Evolutionary conservation across 2,888 invertebrate species (phyloP).

Genomic region (Flexamia atlantica): DNA sequence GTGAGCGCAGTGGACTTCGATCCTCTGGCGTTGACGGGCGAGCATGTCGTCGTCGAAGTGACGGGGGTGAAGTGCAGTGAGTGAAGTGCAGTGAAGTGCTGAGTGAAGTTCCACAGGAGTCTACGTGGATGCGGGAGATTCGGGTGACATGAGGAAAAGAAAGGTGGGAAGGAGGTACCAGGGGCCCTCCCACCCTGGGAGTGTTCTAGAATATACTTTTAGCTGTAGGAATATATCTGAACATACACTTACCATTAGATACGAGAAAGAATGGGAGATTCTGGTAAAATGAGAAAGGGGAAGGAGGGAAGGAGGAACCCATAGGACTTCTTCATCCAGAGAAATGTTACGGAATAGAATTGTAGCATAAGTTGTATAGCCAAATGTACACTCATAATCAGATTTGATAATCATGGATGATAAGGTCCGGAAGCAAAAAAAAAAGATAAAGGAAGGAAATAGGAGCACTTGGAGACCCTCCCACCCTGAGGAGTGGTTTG

Average conservation of each 20-base stretch:
- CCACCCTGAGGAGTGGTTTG: too few species aligned
- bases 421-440: too few species aligned
- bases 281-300: constrained; percentile 24
- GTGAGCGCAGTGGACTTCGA: constrained; percentile 25
- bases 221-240: too few species aligned
- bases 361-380: too few species aligned
- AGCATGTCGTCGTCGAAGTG: background rate
- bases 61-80: background rate
- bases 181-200: constrained; percentile 10
- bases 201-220: background rate
- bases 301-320: background rate
- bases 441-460: too few species aligned
- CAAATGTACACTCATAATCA: too few species aligned
- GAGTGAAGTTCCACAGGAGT: too few species aligned
- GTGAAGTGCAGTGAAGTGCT: constrained; percentile 27
- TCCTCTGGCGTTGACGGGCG: constrained; percentile 21
- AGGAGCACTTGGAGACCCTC: too few species aligned
- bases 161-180: constrained; percentile 6
- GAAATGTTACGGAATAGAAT: background rate
- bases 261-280: too few species aligned
- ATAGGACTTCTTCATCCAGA: background rate
- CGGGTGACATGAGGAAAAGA: constrained; percentile 42
- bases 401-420: too few species aligned
- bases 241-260: too few species aligned
- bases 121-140: background rate